Base-by-base conservation (phyloP, 2,113 vertebrate species). In the Sander lucioperca region DNA sequence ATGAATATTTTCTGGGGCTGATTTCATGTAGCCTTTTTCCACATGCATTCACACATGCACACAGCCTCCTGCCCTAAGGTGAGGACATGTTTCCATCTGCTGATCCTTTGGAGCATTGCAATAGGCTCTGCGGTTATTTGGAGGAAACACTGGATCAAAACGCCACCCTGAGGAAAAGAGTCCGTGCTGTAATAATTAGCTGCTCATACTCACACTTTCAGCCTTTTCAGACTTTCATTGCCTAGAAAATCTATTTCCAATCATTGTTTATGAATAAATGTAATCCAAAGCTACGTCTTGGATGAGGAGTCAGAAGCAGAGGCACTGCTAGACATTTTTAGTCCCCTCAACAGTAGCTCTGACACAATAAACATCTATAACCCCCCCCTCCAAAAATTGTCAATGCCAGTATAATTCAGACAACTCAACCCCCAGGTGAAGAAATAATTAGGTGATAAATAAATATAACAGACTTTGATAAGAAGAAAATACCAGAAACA, bases 21-120 rank as follows among this genome's bases (percentile, higher is more conserved):
- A 77, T 57, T 66, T 76, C 18, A 82, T 39, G 47, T 12, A 23
- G 62, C 47, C n/a, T 33, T 39, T 25, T 48, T 33, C 8, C 47
- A 15, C 39, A 64, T 15, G 25, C 16, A 33, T 39, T 39, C 18
- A 59, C 51, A 70, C 56, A 54, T 3, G 33, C 65, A 81, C 33
- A 70, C 30, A 51, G 18, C 54, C 78, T 21, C 12, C 4, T 15
- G 65, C 58, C 64, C 57, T 63, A 45, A 81, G 58, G 66, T 57
- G 82, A 74, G 84, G 66, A 58, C 70, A 81, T 51, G 64, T 83
- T 87, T 79, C 91, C 93, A 91, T 82, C 93, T 90, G 82, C 90
- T 94, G 91, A 83, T 85, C 53, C 51, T 71, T 79, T 53, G 15
- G 57, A 79, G 83, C 58, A 92, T 71, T 91, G 88, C 89, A 89